Evolutionary conservation across 2,113 vertebrate genomes (phyloP), one percentile per base, ranked within the genome.

Genomic region (Hystrix cristata): DNA sequence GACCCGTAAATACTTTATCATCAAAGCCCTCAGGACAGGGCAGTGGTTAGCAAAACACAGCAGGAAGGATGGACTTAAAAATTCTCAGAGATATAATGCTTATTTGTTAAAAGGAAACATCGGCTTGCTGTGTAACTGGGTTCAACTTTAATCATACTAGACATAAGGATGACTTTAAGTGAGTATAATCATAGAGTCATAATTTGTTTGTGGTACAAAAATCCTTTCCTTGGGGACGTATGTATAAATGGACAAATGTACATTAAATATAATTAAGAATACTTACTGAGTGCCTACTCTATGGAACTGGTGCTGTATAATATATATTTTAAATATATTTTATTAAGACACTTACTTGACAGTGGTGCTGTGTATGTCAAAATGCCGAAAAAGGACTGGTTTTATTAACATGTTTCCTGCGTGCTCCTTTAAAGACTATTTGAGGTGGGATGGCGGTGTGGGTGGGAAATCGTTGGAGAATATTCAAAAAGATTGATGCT

Each of bases 1-100:
- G 88, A 95, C 59, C 53, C 78, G 19, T 9, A 78, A 81, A 90
- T 51, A 79, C 81, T 97, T 95, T 43, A 85, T 74, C 78, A 95
- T 12, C 27, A 48, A 82, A 82, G 65, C 15, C 67, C 51, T 34
- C 21, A 92, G 51, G 51, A 60, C 57, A 80, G 62, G 87, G 85
- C 59, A 79, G 72, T 65, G 55, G 62, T 46, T 72, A 55, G 31
- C 46, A 82, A 95, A 78, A 67, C 72, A 78, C 2, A 59, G 34
- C 19, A 55, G 38, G 51, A 80, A 65, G 21, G 12, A 43, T 14
- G 65, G 29, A 53, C 31, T 88, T 64, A 78, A 48, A 79, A 80
- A 0, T 43, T 46, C 53, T 55, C 59, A 67, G 72, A 93, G 55
- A 34, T 79, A 1, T 10, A 53, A 48, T 60, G 29, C n/a, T 72